Base-by-base conservation (phyloP, 2,888 invertebrate species). In the Hoplodrina ambigua region DNA sequence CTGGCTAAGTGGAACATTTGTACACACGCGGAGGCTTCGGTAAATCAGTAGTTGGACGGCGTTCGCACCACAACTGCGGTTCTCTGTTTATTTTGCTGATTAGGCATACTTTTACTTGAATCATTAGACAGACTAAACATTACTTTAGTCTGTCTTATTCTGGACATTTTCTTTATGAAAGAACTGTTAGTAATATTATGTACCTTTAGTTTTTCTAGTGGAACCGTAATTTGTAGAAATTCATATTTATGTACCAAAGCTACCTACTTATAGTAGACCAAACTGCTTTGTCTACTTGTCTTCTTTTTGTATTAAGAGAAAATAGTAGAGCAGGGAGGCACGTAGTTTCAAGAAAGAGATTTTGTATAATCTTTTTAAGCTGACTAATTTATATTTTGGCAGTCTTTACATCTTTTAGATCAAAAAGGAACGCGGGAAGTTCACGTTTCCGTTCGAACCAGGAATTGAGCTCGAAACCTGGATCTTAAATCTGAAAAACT, bases 1-100 rank as follows among this genome's bases (percentile, higher is more conserved):
- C 77, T 81, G 64, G 71, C 74, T 83, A 82, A 86, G 86, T 87
- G 82, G 85, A 78, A 86, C 84, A 83, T 82, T 84, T 80, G 81
- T 85, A 65, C 68, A 80, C 63, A 71, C 19, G 19, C 41, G 10
- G 44, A 65, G 20, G 46, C 46, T 41, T 15, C 37, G 69, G 66
- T 66, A 66, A n/a, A 46, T 30, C 63, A 46, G 71, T 33, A 61
- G 57, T 41, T 33, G 41, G n/a, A n/a, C 19, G n/a, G 49, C 55
- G 49, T 69, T 78, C 71, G 52, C 75, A 64, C 67, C 66, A 57
- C 63, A 53, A 64, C 19, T 54, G 52, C 60, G 59, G n/a, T 52
- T 61, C 61, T 79, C 67, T 85, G 73, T 88, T 87, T 86, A 65
- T 77, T 64, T 70, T 84, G 69, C 80, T 83, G 67, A 82, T 86